These are phyloP conservation scores for Cladorhizidae sp. DNA, from an alignment of 37 sponge, comb jelly and placozoan genomes.

Conservation along the genomic window DNA sequence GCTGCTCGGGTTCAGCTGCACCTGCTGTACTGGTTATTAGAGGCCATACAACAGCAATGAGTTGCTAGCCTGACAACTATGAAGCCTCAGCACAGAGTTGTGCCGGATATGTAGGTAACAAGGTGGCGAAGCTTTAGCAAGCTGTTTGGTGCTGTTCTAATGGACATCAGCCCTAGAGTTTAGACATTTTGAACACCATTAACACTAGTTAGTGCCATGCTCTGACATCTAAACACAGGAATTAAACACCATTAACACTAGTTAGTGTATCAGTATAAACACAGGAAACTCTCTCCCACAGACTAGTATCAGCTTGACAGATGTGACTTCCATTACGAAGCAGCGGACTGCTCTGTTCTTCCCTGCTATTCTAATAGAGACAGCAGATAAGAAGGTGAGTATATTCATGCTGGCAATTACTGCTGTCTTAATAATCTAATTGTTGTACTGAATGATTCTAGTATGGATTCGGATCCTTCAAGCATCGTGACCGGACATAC, in stretches of 20 bases:
- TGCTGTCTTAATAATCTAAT: background rate
- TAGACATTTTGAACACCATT: background rate
- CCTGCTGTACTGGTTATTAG: too few species aligned
- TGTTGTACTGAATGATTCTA: background rate
- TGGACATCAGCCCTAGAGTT: too few species aligned
- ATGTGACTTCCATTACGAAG: constrained; percentile 51
- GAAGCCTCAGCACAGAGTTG: too few species aligned
- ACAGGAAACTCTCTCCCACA: background rate
- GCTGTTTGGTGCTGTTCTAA: too few species aligned
- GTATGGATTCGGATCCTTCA: constrained; percentile 63
- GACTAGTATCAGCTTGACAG: constrained; percentile 34
- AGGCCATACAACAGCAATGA: too few species aligned
- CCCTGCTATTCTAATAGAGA: constrained; percentile 57
- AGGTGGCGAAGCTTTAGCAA: too few species aligned
- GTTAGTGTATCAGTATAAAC: background rate
- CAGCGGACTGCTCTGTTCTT: constrained; percentile 55
- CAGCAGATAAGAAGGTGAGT: constrained; percentile 54
- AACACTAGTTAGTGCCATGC: too few species aligned
- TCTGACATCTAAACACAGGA: too few species aligned
- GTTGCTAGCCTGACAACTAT: too few species aligned
- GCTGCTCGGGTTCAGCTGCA: too few species aligned
- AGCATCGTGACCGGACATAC: constrained; percentile 44
- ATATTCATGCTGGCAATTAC: background rate
- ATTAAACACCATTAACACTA: background rate
- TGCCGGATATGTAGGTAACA: too few species aligned